Evolutionary conservation across 2,797 vertebrate genomes (phyloP).

Genomic region (Sebastes trivittatus): DNA sequence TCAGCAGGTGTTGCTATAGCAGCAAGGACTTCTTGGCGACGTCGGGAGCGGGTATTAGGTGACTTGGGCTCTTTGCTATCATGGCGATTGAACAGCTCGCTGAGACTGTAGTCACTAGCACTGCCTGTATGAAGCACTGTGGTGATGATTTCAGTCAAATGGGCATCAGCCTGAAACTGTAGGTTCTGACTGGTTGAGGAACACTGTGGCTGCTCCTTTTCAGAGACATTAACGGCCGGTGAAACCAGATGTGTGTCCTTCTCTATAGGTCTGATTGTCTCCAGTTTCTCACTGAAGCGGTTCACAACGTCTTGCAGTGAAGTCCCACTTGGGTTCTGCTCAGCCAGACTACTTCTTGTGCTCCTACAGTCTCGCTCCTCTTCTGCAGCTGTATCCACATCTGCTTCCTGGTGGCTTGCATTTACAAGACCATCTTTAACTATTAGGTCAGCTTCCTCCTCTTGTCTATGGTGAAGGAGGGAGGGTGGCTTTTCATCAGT

Average conservation of each 20-base stretch:
- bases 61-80: slow-evolving; percentile 87
- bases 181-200: slow-evolving; percentile 79
- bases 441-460: slow-evolving; percentile 44
- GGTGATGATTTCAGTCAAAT: slow-evolving; percentile 90
- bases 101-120: slow-evolving; percentile 89
- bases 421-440: slow-evolving; percentile 35
- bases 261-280: slow-evolving; percentile 88
- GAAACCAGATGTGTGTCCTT: slow-evolving; percentile 77
- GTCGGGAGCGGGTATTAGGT: slow-evolving; percentile 89
- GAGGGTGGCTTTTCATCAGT: slow-evolving; percentile 85
- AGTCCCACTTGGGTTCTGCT: slow-evolving; percentile 78
- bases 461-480: slow-evolving; percentile 85
- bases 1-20: slow-evolving; percentile 84
- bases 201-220: slow-evolving; percentile 75
- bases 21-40: slow-evolving; percentile 86
- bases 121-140: slow-evolving; percentile 89
- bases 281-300: slow-evolving; percentile 91
- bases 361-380: slow-evolving; percentile 48
- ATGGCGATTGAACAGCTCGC: slow-evolving; percentile 89
- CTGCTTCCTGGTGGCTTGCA: slow-evolving; percentile 25
- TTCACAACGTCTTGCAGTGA: slow-evolving; percentile 89
- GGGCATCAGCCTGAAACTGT: slow-evolving; percentile 81
- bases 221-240: slow-evolving; percentile 71
- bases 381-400: slow-evolving; percentile 47
- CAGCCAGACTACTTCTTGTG: slow-evolving; percentile 60